Base-by-base conservation (phyloP, 2,797 vertebrate genomes). In the Margarornis squamiger region DNA sequence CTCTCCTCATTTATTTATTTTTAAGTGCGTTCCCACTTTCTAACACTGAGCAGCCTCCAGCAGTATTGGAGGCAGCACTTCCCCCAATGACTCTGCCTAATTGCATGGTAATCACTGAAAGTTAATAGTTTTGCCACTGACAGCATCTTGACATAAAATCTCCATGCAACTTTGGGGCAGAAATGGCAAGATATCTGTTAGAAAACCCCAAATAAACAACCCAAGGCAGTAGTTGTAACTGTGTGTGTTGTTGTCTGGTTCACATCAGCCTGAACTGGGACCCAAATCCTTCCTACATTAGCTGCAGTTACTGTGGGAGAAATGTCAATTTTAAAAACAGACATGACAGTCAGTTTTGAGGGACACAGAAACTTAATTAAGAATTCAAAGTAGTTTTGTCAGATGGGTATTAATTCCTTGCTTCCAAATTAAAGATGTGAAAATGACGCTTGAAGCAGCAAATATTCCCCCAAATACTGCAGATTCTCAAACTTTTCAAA, bases 1-100 rank as follows among this genome's bases (percentile, higher is more conserved):
- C 90, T 81, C 76, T 86, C 57, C 51, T 87, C 61, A 71, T 92
- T 90, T 94, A 92, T 95, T 97, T 96, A 71, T 93, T 92, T 89
- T 80, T 73, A 88, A 90, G 61, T 43, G 57, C 65, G 36, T 74
- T 90, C 84, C 77, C 87, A 66, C 75, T 94, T 93, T 94, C 68
- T 75, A 88, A 94, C 82, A 83, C 3, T 78, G 77, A 90, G 80
- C 83, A 90, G 93, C 81, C 83, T 84, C 59, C 86, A 78, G 88
- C 71, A 67, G 48, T 57, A 89, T 18, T 77, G 90, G 74, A 79
- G 90, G 55, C 86, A 89, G 86, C 58, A 2, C 75, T 91, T 79
- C 75, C 89, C 85, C 72, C 73, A 26, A 52, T 10, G 90, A 38
- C 86, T 78, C 70, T 24, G 55, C 59, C 55, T 92, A 75, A 79